Evolutionary conservation across 2,797 vertebrate species (phyloP), one percentile per base, ranked within the genome.

Genomic region (Okamejei kenojei): DNA sequence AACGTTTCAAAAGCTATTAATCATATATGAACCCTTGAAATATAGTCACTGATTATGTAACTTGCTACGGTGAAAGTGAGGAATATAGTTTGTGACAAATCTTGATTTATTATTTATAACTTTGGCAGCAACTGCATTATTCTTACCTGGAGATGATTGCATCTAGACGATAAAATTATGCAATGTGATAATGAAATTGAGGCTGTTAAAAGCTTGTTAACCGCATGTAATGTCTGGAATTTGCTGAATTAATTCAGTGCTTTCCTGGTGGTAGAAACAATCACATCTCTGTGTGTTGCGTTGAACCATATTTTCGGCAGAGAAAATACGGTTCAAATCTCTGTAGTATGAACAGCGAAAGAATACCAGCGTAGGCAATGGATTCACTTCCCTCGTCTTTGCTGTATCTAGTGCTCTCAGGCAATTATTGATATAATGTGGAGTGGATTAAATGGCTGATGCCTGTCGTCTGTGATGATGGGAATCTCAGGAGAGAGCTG

Each of bases 81-180:
- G 61, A 65, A 68, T 88, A 88, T 88, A 68, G 65, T n/a, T 88
- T 88, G 61, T 88, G 84, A 88, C 61, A 88, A 68, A 21, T 88
- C n/a, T 63, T 68, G 17, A 68, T 88, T 17, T 88, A 68, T 88
- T 88, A 88, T 88, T 88, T 88, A 88, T 88, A 88, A 88, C 29
- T 68, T 88, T 88, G 61, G 63, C 35, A 7, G 2, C n/a, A 21
- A 32, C 61, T 88, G 84, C n/a, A 88, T 88, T 88, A 68, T 88
- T 68, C 84, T 68, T 19, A 68, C 32, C n/a, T 21, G 2, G 63
- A 35, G 61, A 21, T 65, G 84, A 88, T 65, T n/a, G 19, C 61
- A 17, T 32, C n/a, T 21, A 35, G n/a, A 7, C 65, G 17, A n/a
- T 68, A 88, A 88, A 65, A 9, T 88, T 15, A 68, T 21, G 7